Percentiles rank a stretch among this genome's conserved stretches.
Evolutionary conservation across 2,113 vertebrate genomes (phyloP).

Genomic region (Triplophysa tibetana): DNA sequence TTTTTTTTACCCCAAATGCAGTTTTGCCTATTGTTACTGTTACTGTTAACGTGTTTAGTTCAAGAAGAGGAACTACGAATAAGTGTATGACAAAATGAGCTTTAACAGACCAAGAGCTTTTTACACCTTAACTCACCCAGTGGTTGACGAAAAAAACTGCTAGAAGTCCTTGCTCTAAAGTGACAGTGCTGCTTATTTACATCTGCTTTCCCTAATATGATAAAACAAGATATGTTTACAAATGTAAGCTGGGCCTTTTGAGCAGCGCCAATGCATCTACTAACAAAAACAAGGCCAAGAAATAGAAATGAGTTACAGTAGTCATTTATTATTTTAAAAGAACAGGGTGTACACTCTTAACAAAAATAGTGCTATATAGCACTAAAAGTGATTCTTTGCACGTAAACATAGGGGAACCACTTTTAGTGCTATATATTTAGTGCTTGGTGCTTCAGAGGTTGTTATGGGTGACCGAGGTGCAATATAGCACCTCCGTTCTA

Average conservation of each 20-base stretch:
- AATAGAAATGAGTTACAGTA: not conserved
- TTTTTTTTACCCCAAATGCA: not conserved
- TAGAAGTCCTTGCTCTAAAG: not conserved
- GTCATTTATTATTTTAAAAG: constrained; percentile 1
- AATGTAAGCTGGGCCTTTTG: constrained; percentile 21
- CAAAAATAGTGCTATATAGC: too few species aligned
- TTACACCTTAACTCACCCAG: too few species aligned
- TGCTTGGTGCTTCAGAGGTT: too few species aligned
- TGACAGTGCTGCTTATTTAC: constrained; percentile 39
- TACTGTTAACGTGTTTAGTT: not conserved
- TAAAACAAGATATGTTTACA: constrained; percentile 52
- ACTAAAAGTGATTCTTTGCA: too few species aligned
- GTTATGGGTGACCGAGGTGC: too few species aligned
- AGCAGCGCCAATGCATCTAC: not conserved
- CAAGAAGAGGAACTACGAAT: not conserved
- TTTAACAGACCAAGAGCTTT: not conserved
- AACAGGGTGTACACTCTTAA: not conserved
- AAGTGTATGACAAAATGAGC: not conserved
- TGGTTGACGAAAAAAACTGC: not conserved
- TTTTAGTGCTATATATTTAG: too few species aligned
- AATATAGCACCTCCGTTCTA: too few species aligned
- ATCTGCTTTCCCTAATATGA: constrained; percentile 48
- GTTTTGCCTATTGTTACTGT: too few species aligned
- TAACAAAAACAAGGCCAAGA: not conserved
- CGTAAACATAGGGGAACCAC: too few species aligned